Evolutionary conservation across 2,888 invertebrate species (phyloP).

Genomic region (Aromia moschata): DNA sequence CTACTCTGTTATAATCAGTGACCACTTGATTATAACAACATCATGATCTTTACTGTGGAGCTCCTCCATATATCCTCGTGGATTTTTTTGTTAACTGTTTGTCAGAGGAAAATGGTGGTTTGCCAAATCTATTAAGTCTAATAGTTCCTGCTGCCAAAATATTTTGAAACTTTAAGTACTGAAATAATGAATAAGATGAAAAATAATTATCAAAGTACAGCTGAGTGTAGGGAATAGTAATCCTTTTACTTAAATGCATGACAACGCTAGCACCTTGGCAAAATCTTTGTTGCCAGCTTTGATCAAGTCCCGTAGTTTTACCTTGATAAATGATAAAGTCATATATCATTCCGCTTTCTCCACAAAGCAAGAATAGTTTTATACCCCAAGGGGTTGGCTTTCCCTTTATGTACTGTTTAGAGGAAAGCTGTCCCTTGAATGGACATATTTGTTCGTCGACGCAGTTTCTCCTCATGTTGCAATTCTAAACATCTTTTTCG

Average conservation of each 20-base stretch:
- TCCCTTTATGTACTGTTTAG: not conserved
- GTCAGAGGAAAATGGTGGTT: slow-evolving; percentile 15
- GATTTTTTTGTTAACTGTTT: slow-evolving; percentile 1
- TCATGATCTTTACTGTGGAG: not conserved
- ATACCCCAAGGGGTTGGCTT: not conserved
- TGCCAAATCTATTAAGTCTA: slow-evolving; percentile 9
- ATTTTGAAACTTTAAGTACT: slow-evolving; percentile 16
- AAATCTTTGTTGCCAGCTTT: slow-evolving; percentile 3
- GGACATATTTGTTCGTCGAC: not conserved
- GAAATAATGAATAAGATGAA: slow-evolving; percentile 35
- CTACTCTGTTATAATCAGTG: slow-evolving; percentile 12
- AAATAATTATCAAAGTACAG: slow-evolving; percentile 3
- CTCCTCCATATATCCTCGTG: slow-evolving; percentile 5
- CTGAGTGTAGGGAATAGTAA: not conserved
- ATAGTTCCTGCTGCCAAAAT: slow-evolving; percentile 5
- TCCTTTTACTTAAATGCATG: slow-evolving; percentile 25
- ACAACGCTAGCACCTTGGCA: slow-evolving; percentile 29
- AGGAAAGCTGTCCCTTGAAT: not conserved
- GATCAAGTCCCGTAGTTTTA: slow-evolving; percentile 22
- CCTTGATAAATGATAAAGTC: not conserved
- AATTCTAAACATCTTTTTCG: not conserved
- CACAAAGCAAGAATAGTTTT: not conserved
- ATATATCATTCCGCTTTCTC: not conserved
- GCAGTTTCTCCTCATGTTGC: not conserved
- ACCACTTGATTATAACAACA: slow-evolving; percentile 4